phyloP scores from a whole-genome alignment of 2,888 invertebrate species.

The Pelosia muscerda region DNA sequence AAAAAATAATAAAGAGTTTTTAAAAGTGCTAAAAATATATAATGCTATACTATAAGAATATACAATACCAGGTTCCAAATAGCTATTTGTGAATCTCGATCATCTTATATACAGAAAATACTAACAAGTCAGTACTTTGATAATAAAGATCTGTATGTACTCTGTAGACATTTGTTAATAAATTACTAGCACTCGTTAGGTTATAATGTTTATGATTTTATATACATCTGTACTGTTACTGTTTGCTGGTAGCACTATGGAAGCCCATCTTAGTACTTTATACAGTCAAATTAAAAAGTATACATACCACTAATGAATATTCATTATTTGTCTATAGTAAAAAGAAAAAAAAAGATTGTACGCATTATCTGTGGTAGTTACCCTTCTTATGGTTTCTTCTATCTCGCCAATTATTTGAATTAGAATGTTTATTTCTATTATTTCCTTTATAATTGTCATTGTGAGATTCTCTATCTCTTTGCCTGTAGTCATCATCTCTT shows the following conservation, averaged over 20 bases:
- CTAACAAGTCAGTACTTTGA: neutral
- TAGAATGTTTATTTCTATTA: constrained; percentile 55
- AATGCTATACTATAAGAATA: neutral
- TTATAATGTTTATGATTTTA: neutral
- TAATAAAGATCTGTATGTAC: neutral
- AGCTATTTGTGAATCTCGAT: neutral
- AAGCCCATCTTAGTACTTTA: constrained; percentile 4
- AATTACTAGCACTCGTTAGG: neutral
- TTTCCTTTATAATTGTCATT: constrained; percentile 55
- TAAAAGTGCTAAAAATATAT: neutral
- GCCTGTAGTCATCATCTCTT: constrained; percentile 31
- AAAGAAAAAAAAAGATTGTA: neutral
- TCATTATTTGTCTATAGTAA: neutral
- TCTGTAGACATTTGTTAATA: neutral
- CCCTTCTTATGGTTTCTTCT: constrained; percentile 67
- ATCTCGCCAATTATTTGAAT: constrained; percentile 65
- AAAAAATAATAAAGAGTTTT: neutral
- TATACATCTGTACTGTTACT: neutral
- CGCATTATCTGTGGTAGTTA: constrained; percentile 59
- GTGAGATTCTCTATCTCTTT: constrained; percentile 51
- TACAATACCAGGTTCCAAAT: too few species aligned
- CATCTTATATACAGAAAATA: neutral
- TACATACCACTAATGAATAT: neutral
- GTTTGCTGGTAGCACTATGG: neutral
- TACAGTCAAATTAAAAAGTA: neutral